These are phyloP conservation scores for Dufourea novaeangliae DNA, from an alignment of 1,140 invertebrate genomes.

Conservation along the genomic window DNA sequence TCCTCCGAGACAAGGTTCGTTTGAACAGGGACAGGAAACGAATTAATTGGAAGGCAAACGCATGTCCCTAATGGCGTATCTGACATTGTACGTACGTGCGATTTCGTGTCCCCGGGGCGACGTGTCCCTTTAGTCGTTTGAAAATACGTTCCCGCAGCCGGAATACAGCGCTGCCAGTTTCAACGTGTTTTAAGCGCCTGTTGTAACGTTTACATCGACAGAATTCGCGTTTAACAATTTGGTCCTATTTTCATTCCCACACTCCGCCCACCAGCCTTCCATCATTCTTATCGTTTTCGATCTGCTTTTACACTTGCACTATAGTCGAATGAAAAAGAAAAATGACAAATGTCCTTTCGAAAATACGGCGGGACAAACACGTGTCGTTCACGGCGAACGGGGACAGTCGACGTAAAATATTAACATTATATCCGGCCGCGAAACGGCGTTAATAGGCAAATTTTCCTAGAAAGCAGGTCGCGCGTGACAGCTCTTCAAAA, in stretches of 20 bases:
- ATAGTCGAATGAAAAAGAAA: background rate
- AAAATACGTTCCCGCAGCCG: slow-evolving; percentile 9
- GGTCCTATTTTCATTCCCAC: background rate
- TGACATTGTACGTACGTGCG: slow-evolving; percentile 8
- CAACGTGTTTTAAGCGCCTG: background rate
- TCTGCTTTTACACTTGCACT: too few relatives aligned
- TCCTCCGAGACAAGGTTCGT: slow-evolving; percentile 10
- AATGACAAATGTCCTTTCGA: background rate
- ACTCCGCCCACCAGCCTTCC: too few relatives aligned
- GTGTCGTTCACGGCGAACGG: background rate
- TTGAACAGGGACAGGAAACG: slow-evolving; percentile 8
- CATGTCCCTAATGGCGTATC: slow-evolving; percentile 23
- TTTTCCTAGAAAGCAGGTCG: slow-evolving; percentile 29
- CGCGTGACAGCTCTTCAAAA: slow-evolving; percentile 21
- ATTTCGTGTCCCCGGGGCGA: slow-evolving; percentile 9
- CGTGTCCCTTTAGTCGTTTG: slow-evolving; percentile 15
- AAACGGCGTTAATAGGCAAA: slow-evolving; percentile 10
- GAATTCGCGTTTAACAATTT: slow-evolving; percentile 7
- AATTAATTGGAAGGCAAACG: slow-evolving; percentile 21
- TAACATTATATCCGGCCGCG: slow-evolving; percentile 2
- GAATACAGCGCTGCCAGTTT: slow-evolving; percentile 15
- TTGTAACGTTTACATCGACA: slow-evolving; percentile 11
- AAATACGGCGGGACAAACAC: background rate
- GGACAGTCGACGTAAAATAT: background rate
- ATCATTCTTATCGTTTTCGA: too few relatives aligned